Percentiles rank a stretch among this genome's conserved stretches.
Evolutionary conservation across 2,888 invertebrate species (phyloP).

Genomic region (Julus scandinavius): DNA sequence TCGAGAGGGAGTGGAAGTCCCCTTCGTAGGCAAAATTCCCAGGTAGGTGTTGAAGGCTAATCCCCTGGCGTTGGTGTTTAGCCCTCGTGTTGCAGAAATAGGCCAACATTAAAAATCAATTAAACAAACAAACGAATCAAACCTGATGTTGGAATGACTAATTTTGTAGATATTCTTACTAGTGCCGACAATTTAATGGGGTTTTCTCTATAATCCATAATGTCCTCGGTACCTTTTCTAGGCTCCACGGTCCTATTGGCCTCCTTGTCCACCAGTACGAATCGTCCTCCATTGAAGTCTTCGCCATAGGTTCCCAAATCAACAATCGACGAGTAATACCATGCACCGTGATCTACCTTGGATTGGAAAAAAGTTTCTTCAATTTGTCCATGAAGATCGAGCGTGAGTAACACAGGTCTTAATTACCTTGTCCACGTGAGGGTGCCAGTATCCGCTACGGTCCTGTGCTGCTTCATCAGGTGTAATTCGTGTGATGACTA

Average conservation of each 20-base stretch:
- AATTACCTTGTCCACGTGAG: constrained; percentile 84
- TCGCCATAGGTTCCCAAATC: constrained; percentile 79
- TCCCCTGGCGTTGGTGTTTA: too few species aligned
- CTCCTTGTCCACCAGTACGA: constrained; percentile 78
- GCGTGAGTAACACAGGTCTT: background rate
- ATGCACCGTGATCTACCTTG: constrained; percentile 85
- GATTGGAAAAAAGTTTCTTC: constrained; percentile 4
- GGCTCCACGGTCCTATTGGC: constrained; percentile 81
- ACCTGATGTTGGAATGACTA: too few species aligned
- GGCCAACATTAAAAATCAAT: too few species aligned
- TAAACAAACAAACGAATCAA: too few species aligned
- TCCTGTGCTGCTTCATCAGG: constrained; percentile 76
- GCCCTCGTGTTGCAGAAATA: too few species aligned
- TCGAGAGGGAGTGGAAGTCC: too few species aligned
- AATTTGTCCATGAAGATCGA: background rate
- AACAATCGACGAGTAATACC: constrained; percentile 85
- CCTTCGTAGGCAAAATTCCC: too few species aligned
- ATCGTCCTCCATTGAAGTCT: constrained; percentile 85
- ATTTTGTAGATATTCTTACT: too few species aligned
- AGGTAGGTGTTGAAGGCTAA: too few species aligned
- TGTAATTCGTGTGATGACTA: constrained; percentile 85
- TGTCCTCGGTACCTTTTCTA: constrained; percentile 68
- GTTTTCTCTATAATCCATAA: too few species aligned
- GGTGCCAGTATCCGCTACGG: constrained; percentile 92
- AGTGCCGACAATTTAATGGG: too few species aligned